phyloP scores from a whole-genome alignment of 2,888 invertebrate species.

The Morinoia aosen region DNA sequence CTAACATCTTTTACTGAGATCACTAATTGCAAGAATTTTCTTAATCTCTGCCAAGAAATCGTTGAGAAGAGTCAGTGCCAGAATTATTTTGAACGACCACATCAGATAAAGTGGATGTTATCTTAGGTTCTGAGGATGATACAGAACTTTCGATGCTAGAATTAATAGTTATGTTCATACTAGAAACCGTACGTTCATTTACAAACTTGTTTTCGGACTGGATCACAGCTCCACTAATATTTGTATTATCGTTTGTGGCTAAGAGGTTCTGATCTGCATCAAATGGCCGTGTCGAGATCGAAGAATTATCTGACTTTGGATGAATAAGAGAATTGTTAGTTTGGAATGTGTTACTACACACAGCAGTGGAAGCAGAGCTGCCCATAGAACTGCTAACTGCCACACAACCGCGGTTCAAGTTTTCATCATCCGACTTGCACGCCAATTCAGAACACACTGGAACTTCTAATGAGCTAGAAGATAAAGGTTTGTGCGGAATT shows the following conservation, averaged over 20 bases:
- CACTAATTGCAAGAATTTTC: not conserved
- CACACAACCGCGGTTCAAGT: not conserved
- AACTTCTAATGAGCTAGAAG: not conserved
- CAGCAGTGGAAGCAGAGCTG: not conserved
- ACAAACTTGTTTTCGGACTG: not conserved
- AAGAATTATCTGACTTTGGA: not conserved
- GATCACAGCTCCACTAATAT: not conserved
- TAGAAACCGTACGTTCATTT: not conserved
- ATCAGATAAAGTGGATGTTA: slow-evolving; percentile 10
- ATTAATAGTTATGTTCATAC: not conserved
- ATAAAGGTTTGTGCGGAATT: not conserved
- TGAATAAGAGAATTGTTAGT: not conserved
- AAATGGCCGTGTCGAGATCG: not conserved
- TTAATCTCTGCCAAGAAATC: slow-evolving; percentile 33
- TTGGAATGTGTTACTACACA: slow-evolving; percentile 3
- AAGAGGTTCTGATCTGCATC: not conserved
- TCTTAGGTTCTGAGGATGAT: not conserved
- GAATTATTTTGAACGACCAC: slow-evolving; percentile 29
- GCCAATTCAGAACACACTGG: not conserved
- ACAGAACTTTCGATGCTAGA: no score
- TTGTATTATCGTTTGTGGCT: not conserved
- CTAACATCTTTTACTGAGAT: not conserved
- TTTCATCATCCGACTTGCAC: not conserved
- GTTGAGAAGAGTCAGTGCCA: not conserved
- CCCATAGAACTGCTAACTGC: not conserved